A percentile compares a stretch with the other conserved stretches of the same genome.
Conservation (phyloP, 1,140 invertebrate genomes). For the Cydia fagiglandana region DNA sequence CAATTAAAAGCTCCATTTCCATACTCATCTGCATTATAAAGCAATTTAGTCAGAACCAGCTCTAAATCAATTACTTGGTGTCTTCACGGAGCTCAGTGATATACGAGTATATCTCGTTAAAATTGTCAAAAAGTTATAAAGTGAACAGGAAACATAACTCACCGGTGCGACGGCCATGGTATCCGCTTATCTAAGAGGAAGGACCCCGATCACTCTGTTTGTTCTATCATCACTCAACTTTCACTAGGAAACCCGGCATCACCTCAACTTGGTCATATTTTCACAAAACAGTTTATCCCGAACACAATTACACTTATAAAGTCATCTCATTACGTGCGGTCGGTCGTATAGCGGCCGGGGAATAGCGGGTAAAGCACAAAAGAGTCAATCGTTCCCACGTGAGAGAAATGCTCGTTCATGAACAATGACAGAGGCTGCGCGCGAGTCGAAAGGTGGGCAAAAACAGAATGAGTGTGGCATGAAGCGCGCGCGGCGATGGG, state of each 20-base stretch:
- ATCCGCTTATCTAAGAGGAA: constrained; percentile 53
- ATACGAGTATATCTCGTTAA: too few species aligned
- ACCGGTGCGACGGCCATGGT: constrained; percentile 61
- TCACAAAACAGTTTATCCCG: constrained; percentile 47
- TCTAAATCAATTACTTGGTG: neutral
- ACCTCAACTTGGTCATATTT: constrained; percentile 50
- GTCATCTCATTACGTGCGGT: constrained; percentile 52
- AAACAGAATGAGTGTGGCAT: constrained; percentile 70
- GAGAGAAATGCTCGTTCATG: constrained; percentile 66
- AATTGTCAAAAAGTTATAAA: neutral
- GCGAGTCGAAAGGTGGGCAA: constrained; percentile 76
- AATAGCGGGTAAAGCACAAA: constrained; percentile 67
- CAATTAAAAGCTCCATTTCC: neutral
- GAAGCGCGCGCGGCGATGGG: constrained; percentile 31
- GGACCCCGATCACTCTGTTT: constrained; percentile 58
- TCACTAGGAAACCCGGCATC: constrained; percentile 45
- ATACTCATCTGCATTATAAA: neutral
- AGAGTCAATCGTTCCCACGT: constrained; percentile 68
- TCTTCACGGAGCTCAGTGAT: neutral
- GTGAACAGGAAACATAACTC: constrained; percentile 39
- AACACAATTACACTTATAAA: constrained; percentile 38
- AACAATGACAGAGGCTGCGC: constrained; percentile 72
- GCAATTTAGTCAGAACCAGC: neutral
- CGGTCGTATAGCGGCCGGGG: constrained; percentile 46
- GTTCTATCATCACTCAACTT: constrained; percentile 68